Evolutionary conservation across 2,113 vertebrate genomes (phyloP), one percentile per base, ranked within the genome.

Genomic region (Numida meleagris): DNA sequence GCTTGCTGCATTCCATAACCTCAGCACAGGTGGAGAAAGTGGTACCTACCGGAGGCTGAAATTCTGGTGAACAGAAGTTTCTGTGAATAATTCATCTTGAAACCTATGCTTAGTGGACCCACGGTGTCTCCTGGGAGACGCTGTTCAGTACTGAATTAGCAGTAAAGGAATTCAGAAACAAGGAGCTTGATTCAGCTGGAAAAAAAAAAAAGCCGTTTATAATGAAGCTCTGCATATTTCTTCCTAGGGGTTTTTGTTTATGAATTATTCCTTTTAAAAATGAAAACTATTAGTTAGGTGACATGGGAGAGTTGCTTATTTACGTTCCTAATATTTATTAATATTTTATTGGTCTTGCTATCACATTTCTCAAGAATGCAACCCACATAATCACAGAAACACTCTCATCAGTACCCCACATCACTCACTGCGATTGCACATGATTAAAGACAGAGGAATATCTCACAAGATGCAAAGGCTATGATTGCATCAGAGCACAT

Each of bases 401-500:
- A 25, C 15, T 18, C 24, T 24, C 23, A 25, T 48, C 14, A 48
- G 23, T 68, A 10, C 24, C 33, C n/a, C n/a, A 27, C 10, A 25
- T 24, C 66, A 68, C 66, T 68, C 46, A 48, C 42, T 67, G 65
- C 23, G 80, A n/a, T 13, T 57, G 50, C 8, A 48, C 3, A 0
- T 29, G 25, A 42, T 72, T 89, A 71, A 93, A 86, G 16, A 17
- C 7, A 70, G 17, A 7, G 10, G 6, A 66, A 74, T 59, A 38
- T 6, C 61, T 71, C 15, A 72, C 2, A 71, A 81, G 16, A 24
- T 0, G 2, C 3, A 45, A 59, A 10, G 17, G 8, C 16, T 0
- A 0, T 45, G 33, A 46, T 19, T 46, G 55, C 3, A 45, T 7
- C 10, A 19, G 24, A 24, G 34, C 2, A 6, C 3, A 12, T 27